These are phyloP conservation scores for Limnephilus rhombicus DNA, from an alignment of 2,888 invertebrate species.

Conservation along the genomic window DNA sequence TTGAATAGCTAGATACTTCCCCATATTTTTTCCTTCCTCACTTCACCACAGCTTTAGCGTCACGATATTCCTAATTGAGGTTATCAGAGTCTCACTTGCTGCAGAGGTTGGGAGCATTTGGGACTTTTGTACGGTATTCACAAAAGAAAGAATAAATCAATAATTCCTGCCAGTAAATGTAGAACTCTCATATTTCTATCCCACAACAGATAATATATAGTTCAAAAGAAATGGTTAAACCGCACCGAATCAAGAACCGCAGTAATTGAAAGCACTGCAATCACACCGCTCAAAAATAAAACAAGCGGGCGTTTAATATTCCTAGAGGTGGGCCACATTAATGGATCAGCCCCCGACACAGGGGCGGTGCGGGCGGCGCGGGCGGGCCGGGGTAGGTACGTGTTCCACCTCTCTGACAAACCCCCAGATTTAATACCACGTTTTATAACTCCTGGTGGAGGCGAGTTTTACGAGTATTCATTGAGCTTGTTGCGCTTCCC, in stretches of 20 bases:
- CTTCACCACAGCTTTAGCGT: no score
- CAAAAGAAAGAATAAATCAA: no score
- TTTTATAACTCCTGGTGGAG: conserved; percentile 25
- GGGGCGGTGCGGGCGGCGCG: not conserved
- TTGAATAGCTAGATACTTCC: no score
- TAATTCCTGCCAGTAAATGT: no score
- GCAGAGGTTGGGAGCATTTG: no score
- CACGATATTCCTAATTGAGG: no score
- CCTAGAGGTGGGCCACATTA: conserved; percentile 29
- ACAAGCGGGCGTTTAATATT: conserved; percentile 21
- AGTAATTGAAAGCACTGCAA: not conserved
- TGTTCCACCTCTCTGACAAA: conserved; percentile 13
- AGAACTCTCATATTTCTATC: no score
- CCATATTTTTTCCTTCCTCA: no score
- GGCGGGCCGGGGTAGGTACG: conserved; percentile 6
- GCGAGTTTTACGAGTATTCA: conserved; percentile 44
- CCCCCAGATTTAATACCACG: conserved; percentile 27
- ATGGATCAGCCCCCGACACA: conserved; percentile 23
- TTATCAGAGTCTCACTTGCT: no score
- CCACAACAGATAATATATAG: no score
- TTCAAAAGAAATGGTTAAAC: not conserved
- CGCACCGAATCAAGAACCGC: not conserved
- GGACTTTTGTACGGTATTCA: no score
- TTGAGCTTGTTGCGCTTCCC: conserved; percentile 39
- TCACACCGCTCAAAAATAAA: not conserved